phyloP scores from a whole-genome alignment of 2,797 vertebrate genomes.

The Enteromius mattozi region DNA sequence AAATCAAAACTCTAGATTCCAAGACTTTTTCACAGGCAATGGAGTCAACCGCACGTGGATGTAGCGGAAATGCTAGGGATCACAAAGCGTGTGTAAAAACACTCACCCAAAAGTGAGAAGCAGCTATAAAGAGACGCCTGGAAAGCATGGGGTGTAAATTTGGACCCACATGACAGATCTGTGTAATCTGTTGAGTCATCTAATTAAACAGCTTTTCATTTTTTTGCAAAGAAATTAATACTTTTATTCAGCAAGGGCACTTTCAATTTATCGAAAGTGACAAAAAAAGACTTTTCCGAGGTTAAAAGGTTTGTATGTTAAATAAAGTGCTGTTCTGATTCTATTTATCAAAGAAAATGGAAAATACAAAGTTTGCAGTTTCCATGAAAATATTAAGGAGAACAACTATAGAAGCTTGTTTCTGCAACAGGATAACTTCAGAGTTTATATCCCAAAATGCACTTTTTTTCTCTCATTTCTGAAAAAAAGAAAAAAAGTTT shows the following conservation, averaged over 20 bases:
- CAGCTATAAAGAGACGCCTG: slow-evolving; percentile 2
- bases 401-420: not conserved
- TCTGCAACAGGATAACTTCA: too few relatives aligned
- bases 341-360: not conserved
- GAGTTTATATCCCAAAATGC: not conserved
- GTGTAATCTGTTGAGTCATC: not conserved
- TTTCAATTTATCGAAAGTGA: not conserved
- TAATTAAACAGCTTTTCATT: not conserved
- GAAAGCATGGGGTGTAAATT: not conserved
- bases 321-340: not conserved
- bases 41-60: not conserved
- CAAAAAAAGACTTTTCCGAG: not conserved
- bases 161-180: not conserved
- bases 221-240: not conserved
- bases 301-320: not conserved
- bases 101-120: not conserved
- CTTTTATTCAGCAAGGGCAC: not conserved
- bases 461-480: not conserved
- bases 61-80: slow-evolving; percentile 18
- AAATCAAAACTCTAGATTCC: not conserved
- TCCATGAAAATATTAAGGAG: not conserved
- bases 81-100: slow-evolving; percentile 18
- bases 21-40: slow-evolving; percentile 12
- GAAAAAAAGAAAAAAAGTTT: not conserved
- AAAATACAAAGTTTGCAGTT: not conserved